phyloP scores from a whole-genome alignment of 2,797 vertebrate species.

The Gephyroberyx darwinii region DNA sequence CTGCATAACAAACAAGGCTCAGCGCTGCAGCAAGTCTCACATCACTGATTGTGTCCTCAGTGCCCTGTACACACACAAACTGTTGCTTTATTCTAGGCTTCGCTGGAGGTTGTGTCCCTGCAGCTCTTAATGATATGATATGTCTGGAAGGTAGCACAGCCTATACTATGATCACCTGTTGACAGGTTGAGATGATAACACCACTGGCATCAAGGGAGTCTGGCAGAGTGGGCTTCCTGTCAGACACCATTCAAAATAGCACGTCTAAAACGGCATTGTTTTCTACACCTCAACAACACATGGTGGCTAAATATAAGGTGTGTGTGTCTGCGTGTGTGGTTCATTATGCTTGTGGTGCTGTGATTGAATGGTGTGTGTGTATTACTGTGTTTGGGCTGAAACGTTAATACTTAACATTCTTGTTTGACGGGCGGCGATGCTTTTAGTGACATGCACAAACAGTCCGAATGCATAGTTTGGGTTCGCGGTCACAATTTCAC shows the following conservation, averaged over 20 bases:
- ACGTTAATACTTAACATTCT: conserved; percentile 69
- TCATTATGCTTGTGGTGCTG: conserved; percentile 2
- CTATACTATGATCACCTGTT: conserved; percentile 38
- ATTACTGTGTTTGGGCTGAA: conserved; percentile 17
- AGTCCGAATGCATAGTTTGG: conserved; percentile 28
- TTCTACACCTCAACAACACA: conserved; percentile 47
- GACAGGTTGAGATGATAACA: conserved; percentile 67
- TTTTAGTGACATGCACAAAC: conserved; percentile 33
- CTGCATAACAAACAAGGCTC: not conserved
- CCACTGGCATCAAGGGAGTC: conserved; percentile 62
- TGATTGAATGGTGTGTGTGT: conserved; percentile 4
- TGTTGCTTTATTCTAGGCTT: conserved; percentile 14
- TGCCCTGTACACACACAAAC: not conserved
- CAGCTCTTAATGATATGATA: conserved; percentile 34
- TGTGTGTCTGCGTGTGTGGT: conserved; percentile 2
- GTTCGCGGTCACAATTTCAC: not conserved
- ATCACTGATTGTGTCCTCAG: not conserved
- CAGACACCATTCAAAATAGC: conserved; percentile 71
- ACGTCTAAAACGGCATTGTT: conserved; percentile 58
- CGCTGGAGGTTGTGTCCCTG: conserved; percentile 31
- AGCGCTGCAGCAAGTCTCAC: not conserved
- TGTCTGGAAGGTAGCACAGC: conserved; percentile 42
- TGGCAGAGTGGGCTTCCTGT: conserved; percentile 49
- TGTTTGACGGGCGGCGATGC: conserved; percentile 44
- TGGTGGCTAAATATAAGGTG: conserved; percentile 57